phyloP scores from a whole-genome alignment of 2,888 invertebrate species.

The Drosophila atripex region DNA sequence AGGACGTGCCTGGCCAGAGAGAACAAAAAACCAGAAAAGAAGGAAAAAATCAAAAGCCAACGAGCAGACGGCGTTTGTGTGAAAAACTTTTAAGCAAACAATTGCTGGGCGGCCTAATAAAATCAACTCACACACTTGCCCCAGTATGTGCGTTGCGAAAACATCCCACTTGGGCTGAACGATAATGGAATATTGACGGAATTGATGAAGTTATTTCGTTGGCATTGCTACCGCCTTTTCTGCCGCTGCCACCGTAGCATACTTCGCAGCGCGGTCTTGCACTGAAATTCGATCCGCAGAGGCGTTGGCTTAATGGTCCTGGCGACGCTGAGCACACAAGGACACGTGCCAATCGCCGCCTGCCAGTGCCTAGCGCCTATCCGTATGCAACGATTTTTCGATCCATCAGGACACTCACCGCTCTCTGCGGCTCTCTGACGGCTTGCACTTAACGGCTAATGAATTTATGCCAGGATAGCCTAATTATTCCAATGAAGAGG shows the following conservation, averaged over 20 bases:
- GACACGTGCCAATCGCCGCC: slow-evolving; percentile 44
- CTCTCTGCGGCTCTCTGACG: slow-evolving; percentile 16
- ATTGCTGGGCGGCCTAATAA: slow-evolving; percentile 68
- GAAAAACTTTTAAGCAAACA: slow-evolving; percentile 74
- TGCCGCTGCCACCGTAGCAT: slow-evolving; percentile 14
- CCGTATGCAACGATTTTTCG: slow-evolving; percentile 39
- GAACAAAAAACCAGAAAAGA: slow-evolving; percentile 38
- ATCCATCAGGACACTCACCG: slow-evolving; percentile 20
- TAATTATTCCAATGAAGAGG: slow-evolving; percentile 25
- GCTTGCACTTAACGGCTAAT: slow-evolving; percentile 50
- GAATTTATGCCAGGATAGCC: slow-evolving; percentile 41
- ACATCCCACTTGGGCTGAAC: slow-evolving; percentile 22
- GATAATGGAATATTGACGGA: slow-evolving; percentile 43
- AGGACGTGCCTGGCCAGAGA: slow-evolving; percentile 54
- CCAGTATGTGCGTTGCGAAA: neutral
- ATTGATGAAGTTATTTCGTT: slow-evolving; percentile 61
- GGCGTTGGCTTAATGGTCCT: slow-evolving; percentile 49
- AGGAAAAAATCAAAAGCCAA: slow-evolving; percentile 34
- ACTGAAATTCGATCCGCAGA: slow-evolving; percentile 45
- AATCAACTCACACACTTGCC: slow-evolving; percentile 48
- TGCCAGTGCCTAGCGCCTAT: slow-evolving; percentile 22
- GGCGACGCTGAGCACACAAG: slow-evolving; percentile 36
- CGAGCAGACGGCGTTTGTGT: slow-evolving; percentile 53
- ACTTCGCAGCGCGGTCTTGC: slow-evolving; percentile 46
- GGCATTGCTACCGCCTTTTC: neutral